Evolutionary conservation across 2,888 invertebrate species (phyloP).

Genomic region (Pandemis corylana): DNA sequence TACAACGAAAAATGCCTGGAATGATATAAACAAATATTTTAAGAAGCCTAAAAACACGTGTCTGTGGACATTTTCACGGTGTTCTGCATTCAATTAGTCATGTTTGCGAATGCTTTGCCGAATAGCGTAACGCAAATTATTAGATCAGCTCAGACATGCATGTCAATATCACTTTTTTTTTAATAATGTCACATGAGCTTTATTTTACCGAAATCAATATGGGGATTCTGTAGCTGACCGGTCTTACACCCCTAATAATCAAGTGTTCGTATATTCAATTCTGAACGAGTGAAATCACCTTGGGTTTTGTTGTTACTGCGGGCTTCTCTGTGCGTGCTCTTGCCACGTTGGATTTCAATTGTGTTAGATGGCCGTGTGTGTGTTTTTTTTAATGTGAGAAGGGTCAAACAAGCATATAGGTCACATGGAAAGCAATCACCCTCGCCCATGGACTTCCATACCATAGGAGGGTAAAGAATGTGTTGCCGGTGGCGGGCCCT

Average conservation of each 20-base stretch:
- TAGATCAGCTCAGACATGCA: conserved; percentile 6
- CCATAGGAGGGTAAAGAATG: too few species aligned
- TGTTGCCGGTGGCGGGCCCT: too few species aligned
- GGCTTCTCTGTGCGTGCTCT: too few species aligned
- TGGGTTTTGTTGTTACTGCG: too few species aligned
- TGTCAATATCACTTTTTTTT: background rate
- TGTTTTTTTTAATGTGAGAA: too few species aligned
- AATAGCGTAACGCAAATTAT: conserved; percentile 12
- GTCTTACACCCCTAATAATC: background rate
- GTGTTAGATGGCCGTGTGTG: too few species aligned
- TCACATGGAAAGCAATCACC: too few species aligned
- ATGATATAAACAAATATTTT: conserved; percentile 3
- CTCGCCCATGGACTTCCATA: too few species aligned
- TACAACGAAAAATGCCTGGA: background rate
- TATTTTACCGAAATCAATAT: background rate
- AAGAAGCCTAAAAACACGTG: conserved; percentile 1
- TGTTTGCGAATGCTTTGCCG: conserved; percentile 20
- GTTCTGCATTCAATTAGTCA: conserved; percentile 15
- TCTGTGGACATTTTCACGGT: conserved; percentile 12
- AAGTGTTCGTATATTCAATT: background rate
- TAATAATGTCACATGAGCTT: background rate
- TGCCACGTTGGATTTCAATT: too few species aligned
- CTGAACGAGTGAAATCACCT: background rate
- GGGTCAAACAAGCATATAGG: too few species aligned
- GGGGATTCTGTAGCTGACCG: background rate